phyloP scores from a whole-genome alignment of 2,888 invertebrate species.

The Eledona agricola region DNA sequence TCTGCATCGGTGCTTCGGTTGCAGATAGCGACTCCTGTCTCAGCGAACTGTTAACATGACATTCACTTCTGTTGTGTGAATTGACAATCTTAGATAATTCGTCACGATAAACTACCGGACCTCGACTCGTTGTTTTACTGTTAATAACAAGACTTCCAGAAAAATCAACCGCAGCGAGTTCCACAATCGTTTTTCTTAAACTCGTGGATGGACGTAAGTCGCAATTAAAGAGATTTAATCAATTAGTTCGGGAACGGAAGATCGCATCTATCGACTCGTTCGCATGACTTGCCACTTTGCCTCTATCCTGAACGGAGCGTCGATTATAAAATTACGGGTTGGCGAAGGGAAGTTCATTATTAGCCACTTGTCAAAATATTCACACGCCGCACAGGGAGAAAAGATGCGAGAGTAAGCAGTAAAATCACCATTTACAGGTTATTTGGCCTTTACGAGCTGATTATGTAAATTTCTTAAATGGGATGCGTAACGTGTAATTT shows the following conservation, averaged over 20 bases:
- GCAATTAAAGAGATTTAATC: constrained; percentile 29
- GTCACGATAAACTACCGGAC: constrained; percentile 19
- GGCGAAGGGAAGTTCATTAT: constrained; percentile 20
- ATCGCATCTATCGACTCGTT: constrained; percentile 10
- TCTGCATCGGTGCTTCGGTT: constrained; percentile 38
- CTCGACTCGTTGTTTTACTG: constrained; percentile 6
- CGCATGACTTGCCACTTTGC: constrained; percentile 21
- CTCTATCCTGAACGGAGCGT: not conserved
- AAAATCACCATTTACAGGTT: constrained; percentile 37
- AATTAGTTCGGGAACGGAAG: constrained; percentile 17
- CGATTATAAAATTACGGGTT: constrained; percentile 26
- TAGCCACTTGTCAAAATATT: constrained; percentile 36
- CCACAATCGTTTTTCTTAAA: constrained; percentile 1
- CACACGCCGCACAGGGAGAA: constrained; percentile 12
- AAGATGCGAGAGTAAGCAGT: constrained; percentile 29
- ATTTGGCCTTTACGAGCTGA: constrained; percentile 34
- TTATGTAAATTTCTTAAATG: constrained; percentile 38
- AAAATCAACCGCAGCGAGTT: constrained; percentile 12
- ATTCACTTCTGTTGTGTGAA: constrained; percentile 36
- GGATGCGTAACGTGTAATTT: constrained; percentile 27
- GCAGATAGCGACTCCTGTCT: constrained; percentile 30
- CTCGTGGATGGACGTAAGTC: constrained; percentile 12
- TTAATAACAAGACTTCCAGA: constrained; percentile 8
- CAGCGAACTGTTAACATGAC: constrained; percentile 39
- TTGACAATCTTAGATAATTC: constrained; percentile 36